A percentile compares a stretch with the other conserved stretches of the same genome.
These are phyloP conservation scores for Malurus elegans DNA, from an alignment of 2,113 vertebrate genomes.

Conservation along the genomic window DNA sequence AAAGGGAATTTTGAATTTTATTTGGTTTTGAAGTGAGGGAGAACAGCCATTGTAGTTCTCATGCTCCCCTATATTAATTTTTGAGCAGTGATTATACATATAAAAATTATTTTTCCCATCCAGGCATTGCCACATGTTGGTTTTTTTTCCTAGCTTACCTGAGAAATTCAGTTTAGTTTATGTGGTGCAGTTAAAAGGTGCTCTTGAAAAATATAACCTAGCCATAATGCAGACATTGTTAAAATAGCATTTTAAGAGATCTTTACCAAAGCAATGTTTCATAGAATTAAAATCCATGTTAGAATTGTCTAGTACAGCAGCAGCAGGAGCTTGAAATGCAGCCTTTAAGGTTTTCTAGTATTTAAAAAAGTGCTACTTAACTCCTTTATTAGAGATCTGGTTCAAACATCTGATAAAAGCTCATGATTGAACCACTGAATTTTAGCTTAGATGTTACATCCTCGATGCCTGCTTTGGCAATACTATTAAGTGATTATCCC, in stretches of 20 bases:
- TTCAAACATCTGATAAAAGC: not conserved
- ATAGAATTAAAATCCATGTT: not conserved
- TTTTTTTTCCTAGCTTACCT: not conserved
- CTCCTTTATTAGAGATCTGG: not conserved
- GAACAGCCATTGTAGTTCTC: not conserved
- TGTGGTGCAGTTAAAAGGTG: not conserved
- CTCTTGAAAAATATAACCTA: not conserved
- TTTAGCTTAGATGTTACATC: not conserved
- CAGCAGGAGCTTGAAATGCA: not conserved
- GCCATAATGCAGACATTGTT: not conserved
- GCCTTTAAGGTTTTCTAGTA: not conserved
- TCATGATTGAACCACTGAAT: not conserved
- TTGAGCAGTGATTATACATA: not conserved
- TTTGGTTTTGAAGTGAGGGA: not conserved
- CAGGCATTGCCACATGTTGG: not conserved
- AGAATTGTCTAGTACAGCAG: not conserved
- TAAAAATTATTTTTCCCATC: not conserved
- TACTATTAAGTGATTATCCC: not conserved
- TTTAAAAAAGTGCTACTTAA: not conserved
- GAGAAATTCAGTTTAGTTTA: not conserved
- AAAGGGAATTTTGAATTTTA: not conserved
- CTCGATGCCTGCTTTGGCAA: not conserved
- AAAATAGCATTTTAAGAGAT: not conserved
- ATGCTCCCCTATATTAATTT: not conserved
- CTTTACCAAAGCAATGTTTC: not conserved